phyloP scores from a whole-genome alignment of 2,888 invertebrate genomes.

The Caenorhabditis wallacei region DNA sequence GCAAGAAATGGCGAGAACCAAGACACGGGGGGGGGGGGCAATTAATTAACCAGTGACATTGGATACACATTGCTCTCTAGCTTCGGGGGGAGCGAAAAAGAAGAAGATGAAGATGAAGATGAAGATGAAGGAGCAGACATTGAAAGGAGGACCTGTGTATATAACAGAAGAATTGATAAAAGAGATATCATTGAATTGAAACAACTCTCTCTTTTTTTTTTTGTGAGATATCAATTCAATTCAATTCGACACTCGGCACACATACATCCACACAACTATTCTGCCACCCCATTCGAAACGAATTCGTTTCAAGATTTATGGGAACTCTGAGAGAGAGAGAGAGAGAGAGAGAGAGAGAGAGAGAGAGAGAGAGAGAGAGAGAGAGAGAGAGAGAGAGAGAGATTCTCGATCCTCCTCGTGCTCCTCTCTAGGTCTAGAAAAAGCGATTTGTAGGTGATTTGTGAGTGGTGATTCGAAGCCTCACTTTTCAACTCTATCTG shows the following conservation, averaged over 20 bases:
- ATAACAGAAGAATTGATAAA: constrained; percentile 44
- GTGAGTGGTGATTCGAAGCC: constrained; percentile 47
- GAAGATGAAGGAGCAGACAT: neutral
- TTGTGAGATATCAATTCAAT: constrained; percentile 4
- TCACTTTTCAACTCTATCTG: constrained; percentile 4
- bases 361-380: neutral
- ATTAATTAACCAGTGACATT: constrained; percentile 58
- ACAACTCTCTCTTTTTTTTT: neutral
- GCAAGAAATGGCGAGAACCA: neutral
- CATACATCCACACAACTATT: neutral
- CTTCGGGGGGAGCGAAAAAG: too few species aligned
- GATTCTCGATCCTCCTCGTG: constrained; percentile 14
- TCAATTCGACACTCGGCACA: neutral
- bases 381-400: neutral
- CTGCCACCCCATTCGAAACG: constrained; percentile 33
- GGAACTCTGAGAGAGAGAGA: neutral
- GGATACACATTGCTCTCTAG: constrained; percentile 1
- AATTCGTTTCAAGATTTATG: constrained; percentile 53
- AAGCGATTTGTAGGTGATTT: constrained; percentile 59
- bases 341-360: neutral
- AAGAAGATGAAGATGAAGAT: too few species aligned
- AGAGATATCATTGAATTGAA: constrained; percentile 37
- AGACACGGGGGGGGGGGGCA: constrained; percentile 31
- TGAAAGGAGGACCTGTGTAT: constrained; percentile 9
- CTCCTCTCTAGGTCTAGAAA: neutral